Percentiles rank a stretch among this genome's conserved stretches.
phyloP scores from a whole-genome alignment of 35 echinoderm and acorn worm species.

The Holothuria glaberrima region DNA sequence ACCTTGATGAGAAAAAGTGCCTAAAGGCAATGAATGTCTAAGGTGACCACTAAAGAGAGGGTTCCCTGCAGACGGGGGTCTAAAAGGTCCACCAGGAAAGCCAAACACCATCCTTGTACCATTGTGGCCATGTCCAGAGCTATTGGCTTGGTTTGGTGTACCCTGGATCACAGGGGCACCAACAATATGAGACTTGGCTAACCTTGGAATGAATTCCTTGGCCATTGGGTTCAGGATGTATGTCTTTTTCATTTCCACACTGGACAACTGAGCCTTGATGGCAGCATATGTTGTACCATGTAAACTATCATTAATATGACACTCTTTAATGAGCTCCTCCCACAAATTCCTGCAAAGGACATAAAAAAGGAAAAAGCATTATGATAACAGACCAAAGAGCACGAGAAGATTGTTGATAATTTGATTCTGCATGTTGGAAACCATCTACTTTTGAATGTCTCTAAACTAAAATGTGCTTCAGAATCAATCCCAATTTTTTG shows the following conservation, averaged over 20 bases:
- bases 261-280: slow-evolving; percentile 84
- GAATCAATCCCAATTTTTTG: too few relatives aligned
- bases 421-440: too few relatives aligned
- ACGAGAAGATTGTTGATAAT: too few relatives aligned
- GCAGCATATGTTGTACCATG: slow-evolving; percentile 82
- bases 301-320: slow-evolving; percentile 82
- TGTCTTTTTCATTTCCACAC: slow-evolving; percentile 98
- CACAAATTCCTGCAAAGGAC: slow-evolving; percentile 77
- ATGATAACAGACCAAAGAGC: too few relatives aligned
- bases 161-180: slow-evolving; percentile 86
- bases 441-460: too few relatives aligned
- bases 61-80: slow-evolving; percentile 55
- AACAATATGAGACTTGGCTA: slow-evolving; percentile 74
- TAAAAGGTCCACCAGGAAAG: slow-evolving; percentile 31
- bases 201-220: slow-evolving; percentile 91
- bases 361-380: background rate
- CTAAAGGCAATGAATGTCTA: background rate
- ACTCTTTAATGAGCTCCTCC: slow-evolving; percentile 91
- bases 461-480: too few relatives aligned
- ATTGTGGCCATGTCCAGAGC: background rate
- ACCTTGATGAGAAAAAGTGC: slow-evolving; percentile 30
- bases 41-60: slow-evolving; percentile 43
- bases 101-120: slow-evolving; percentile 32
- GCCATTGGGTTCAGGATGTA: slow-evolving; percentile 97
- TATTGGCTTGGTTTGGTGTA: background rate